Base-by-base conservation (phyloP, 2,888 invertebrate genomes). In the Colletes collaris region DNA sequence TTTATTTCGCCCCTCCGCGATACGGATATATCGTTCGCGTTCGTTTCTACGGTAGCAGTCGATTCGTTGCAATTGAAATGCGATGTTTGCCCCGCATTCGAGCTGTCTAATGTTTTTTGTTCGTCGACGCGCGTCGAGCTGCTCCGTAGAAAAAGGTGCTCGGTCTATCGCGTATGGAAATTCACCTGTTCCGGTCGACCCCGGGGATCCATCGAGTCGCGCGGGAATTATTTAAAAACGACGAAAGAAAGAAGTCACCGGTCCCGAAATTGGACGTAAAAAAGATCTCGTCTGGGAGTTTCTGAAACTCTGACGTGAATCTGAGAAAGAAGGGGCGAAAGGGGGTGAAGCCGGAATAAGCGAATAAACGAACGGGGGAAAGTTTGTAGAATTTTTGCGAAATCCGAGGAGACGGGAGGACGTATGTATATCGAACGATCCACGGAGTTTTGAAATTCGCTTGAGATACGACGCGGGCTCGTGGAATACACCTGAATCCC, bases 21-120 rank as follows among this genome's bases (percentile, higher is more conserved):
- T 65, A 66, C 75, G 76, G 76, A 85, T 85, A 72, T 68, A 68
- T 44, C 71, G 70, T 65, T 72, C 52, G 75, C 60, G 55, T 72
- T 70, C 76, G 70, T 85, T 80, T 72, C 52, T 62, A 19, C 13
- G 13, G 55, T 40, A 46, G 68, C 76, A 65, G 81, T 78, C 85
- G 83, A 80, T 83, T 80, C 72, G 59, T 71, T 40, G 71, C 82
- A 83, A 85, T 85, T 85, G 85, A 85, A 85, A 85, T 69, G 73
- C 76, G 83, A 80, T 85, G 78, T 85, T 85, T 85, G 83, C 75
- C 72, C 79, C 76, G 79, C 52, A 73, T 82, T 77, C 82, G 37
- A 59, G 67, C 71, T 71, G 75, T 83, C 78, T 83, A 80, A 85
- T 81, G 67, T 76, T 85, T 77, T 81, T 83, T 82, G 59, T 70